Conservation (phyloP, 2,888 invertebrate species). For the Gymnocheta viridis region DNA sequence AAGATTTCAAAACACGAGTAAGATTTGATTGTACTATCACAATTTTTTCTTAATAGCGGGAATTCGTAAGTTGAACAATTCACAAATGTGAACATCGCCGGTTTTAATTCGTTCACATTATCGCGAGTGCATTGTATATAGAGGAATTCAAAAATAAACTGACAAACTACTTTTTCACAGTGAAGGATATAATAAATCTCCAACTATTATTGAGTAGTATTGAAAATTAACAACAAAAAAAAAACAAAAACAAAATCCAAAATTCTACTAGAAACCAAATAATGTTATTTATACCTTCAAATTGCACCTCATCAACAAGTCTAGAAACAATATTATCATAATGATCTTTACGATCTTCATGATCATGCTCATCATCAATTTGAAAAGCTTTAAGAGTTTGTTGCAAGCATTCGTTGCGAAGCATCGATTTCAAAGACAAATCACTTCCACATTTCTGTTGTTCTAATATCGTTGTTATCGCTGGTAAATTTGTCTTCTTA, state of each 20-base stretch:
- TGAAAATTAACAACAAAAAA: not conserved
- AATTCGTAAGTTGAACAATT: too few relatives aligned
- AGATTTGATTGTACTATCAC: too few relatives aligned
- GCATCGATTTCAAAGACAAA: slow-evolving; percentile 49
- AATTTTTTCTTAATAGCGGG: too few relatives aligned
- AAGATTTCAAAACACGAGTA: too few relatives aligned
- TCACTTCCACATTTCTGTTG: slow-evolving; percentile 48
- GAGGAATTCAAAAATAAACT: too few relatives aligned
- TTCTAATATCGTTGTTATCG: not conserved
- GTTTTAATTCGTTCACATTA: too few relatives aligned
- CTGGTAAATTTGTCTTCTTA: slow-evolving; percentile 27
- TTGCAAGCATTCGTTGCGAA: not conserved
- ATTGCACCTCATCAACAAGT: not conserved
- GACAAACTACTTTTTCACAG: not conserved
- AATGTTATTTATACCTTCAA: slow-evolving; percentile 55
- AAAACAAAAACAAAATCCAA: slow-evolving; percentile 1
- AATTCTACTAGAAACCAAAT: slow-evolving; percentile 13
- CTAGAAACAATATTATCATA: slow-evolving; percentile 9
- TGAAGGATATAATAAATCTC: not conserved
- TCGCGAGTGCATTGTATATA: too few relatives aligned
- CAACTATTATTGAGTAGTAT: not conserved
- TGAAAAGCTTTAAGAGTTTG: slow-evolving; percentile 4
- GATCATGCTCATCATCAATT: slow-evolving; percentile 3
- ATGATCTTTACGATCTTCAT: slow-evolving; percentile 7
- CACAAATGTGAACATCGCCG: too few relatives aligned